Evolutionary conservation across 2,888 invertebrate species (phyloP), one percentile per base, ranked within the genome.

Genomic region (Apocheima hispidaria): DNA sequence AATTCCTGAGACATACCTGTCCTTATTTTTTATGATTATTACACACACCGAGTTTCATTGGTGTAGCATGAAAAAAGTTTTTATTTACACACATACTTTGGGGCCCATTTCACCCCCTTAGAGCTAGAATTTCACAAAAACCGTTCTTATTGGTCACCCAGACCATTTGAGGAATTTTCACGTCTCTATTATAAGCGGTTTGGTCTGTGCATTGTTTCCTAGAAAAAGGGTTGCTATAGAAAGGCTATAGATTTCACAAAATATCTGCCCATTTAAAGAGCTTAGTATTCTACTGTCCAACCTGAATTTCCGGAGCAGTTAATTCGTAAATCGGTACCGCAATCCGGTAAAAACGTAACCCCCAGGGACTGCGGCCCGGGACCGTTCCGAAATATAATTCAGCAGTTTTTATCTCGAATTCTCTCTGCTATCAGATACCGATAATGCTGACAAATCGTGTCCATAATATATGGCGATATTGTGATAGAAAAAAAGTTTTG

Each of bases 311-410:
- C 44, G 28, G 20, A 40, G 18, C 53, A 46, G 40, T 59, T 53
- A 53, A 59, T 40, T 53, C 41, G 40, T 30, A 9, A 26, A 52
- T 48, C 53, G 48, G 59, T n/a, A 33, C 48, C 53, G 38, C 52
- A 53, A 58, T 50, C 35, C 36, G 26, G 46, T 33, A 59, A 59
- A 57, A 30, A 59, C 26, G 26, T 26, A 20, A 28, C 33, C 59
- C 40, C 48, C n/a, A 16, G 59, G 53, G 52, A 52, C 23, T 18
- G 57, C 16, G 21, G 20, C 26, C 46, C 46, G 46, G 36, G 43
- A 20, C 50, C 36, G 57, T 57, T 59, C 38, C 40, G 43, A 54
- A 36, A 49, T 23, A 43, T 60, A 43, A 43, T 7, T 54, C 54
- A 60, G 49, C 49, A 54, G 49, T 60, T 60, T 58, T 44, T 43